Base-by-base conservation (phyloP, 2,113 vertebrate genomes). In the Ibidorhyncha struthersii region DNA sequence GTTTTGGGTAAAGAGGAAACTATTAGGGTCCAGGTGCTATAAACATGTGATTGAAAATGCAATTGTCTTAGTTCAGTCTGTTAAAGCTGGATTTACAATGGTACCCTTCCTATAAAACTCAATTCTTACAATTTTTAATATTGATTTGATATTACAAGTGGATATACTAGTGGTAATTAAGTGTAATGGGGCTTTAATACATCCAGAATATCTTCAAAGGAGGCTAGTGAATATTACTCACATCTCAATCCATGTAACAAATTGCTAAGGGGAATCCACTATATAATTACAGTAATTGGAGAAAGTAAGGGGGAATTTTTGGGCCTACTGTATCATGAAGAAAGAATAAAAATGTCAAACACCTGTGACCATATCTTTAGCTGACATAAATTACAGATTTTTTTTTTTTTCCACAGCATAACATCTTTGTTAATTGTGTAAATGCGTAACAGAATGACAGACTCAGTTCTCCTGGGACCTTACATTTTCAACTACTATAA, bases 181-280 rank as follows among this genome's bases (percentile, higher is more conserved):
- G 45, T 41, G 10, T 86, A 77, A 83, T 70, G 32, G 32, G 20
- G 3, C 41, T 89, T 94, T 91, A 86, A 81, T 89, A 70, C 10
- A 58, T 81, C 30, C 55, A 81, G 59, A 81, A 50, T 77, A 58
- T 65, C 86, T 96, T 96, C 82, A 92, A 92, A 96, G 72, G 61
- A 90, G 20, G n/a, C 56, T 72, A 62, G 30, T 76, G 65, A 91
- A 30, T 92, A 77, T 82, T 91, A 58, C 14, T 81, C 55, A 86
- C 59, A 69, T 90, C 19, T 52, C 65, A 94, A 89, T 53, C 40
- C 23, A 47, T 67, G 96, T 78, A 91, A 74, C 49, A 84, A 67
- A 86, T 89, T 74, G 61, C 85, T 87, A 63, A 77, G 19, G 34
- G 55, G 32, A 93, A 93, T 77, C 34, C 15, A 20, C 52, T 62